These are phyloP conservation scores for Xiphorhynchus erythropygius DNA, from an alignment of 2,797 vertebrate species.

Conservation along the genomic window DNA sequence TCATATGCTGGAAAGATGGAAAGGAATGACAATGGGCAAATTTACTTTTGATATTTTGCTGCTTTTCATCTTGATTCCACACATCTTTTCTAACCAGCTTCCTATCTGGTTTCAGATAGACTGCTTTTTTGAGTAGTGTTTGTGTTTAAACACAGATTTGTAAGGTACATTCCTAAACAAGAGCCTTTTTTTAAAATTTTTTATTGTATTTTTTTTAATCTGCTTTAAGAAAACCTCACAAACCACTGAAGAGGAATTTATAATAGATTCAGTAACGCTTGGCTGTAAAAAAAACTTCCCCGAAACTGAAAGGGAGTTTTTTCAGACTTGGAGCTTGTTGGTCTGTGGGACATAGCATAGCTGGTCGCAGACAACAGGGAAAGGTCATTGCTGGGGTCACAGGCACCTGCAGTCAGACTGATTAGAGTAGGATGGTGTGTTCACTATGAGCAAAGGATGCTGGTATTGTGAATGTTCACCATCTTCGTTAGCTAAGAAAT, in stretches of 20 bases:
- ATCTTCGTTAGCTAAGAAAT: neutral
- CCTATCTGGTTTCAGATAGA: neutral
- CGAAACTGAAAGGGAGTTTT: neutral
- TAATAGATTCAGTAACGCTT: neutral
- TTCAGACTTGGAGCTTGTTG: neutral
- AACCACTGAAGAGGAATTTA: neutral
- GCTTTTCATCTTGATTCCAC: neutral
- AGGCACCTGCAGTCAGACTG: neutral
- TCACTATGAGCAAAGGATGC: neutral
- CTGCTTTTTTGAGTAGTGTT: neutral
- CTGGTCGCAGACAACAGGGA: neutral
- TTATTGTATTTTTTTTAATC: neutral
- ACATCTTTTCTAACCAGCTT: neutral
- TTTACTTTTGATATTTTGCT: neutral
- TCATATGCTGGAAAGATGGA: neutral
- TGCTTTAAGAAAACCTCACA: neutral
- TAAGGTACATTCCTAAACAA: neutral
- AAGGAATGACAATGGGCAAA: neutral
- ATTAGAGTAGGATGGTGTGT: accelerated
- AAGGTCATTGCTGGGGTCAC: neutral
- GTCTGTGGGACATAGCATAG: neutral
- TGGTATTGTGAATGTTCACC: neutral
- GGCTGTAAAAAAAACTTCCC: neutral
- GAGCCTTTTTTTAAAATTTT: neutral
- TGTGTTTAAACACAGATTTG: neutral